Percentiles rank a stretch among this genome's conserved stretches.
Conservation (phyloP, 92 coral and sea anemone species). For the Desmophyllum pertusum region DNA sequence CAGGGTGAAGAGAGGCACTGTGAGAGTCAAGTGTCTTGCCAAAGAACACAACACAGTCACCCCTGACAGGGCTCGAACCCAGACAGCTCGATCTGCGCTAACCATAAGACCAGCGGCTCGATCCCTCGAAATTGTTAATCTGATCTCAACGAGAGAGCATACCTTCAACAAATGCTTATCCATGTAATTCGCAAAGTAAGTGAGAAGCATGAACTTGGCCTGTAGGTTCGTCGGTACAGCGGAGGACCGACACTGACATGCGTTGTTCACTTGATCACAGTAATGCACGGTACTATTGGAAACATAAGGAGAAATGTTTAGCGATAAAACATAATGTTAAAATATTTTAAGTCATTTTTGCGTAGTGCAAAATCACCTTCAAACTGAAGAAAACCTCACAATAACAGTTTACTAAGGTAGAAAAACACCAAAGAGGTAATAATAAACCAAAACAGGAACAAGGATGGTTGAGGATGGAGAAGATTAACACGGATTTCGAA, state of each 20-base stretch:
- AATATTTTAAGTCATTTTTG: no score
- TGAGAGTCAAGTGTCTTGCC: background rate
- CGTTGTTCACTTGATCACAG: constrained; percentile 67
- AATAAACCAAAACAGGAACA: no score
- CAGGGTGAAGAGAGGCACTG: background rate
- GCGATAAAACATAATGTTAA: background rate
- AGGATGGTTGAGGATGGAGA: no score
- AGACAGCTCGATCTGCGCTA: background rate
- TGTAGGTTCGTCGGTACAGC: constrained; percentile 81
- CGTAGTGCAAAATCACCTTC: no score
- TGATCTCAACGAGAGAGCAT: background rate
- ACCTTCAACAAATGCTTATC: constrained; percentile 96
- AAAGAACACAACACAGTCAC: background rate
- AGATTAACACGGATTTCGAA: no score
- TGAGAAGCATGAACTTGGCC: constrained; percentile 84
- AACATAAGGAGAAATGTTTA: background rate
- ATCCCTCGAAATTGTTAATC: background rate
- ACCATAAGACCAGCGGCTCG: background rate
- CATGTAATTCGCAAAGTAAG: constrained; percentile 95
- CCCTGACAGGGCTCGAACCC: background rate
- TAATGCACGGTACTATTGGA: constrained; percentile 71
- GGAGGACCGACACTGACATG: constrained; percentile 62
- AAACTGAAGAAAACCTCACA: no score
- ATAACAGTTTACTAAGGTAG: no score
- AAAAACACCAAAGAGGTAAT: no score